Evolutionary conservation across 2,888 invertebrate species (phyloP).

Genomic region (Neoaliturus tenellus): DNA sequence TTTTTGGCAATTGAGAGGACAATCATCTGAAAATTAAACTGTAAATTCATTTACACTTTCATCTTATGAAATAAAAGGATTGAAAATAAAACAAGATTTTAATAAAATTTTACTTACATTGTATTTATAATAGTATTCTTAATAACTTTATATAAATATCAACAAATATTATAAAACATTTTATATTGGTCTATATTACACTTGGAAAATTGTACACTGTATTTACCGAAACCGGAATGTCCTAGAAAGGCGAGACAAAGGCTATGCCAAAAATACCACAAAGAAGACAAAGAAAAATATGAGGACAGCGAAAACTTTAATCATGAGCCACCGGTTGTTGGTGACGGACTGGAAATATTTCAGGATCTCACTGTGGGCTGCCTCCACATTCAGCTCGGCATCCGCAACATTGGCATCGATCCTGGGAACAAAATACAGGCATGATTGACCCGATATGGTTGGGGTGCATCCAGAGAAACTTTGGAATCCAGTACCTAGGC

Average conservation of each 20-base stretch:
- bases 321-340: slow-evolving; percentile 98
- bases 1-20: too few relatives aligned
- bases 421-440: slow-evolving; percentile 73
- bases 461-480: too few relatives aligned
- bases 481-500: too few relatives aligned
- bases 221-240: slow-evolving; percentile 50
- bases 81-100: slow-evolving; percentile 26
- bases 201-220: slow-evolving; percentile 43
- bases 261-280: slow-evolving; percentile 95
- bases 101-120: slow-evolving; percentile 46
- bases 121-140: slow-evolving; percentile 31
- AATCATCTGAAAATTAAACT: too few relatives aligned
- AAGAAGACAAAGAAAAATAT: slow-evolving; percentile 99
- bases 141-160: slow-evolving; percentile 51
- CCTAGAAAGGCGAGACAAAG: not conserved
- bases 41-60: too few relatives aligned
- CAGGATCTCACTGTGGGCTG: slow-evolving; percentile 97
- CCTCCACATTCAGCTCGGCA: slow-evolving; percentile 97
- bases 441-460: too few relatives aligned
- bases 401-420: slow-evolving; percentile 98
- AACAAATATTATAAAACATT: slow-evolving; percentile 47
- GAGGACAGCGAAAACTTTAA: slow-evolving; percentile 98
- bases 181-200: slow-evolving; percentile 46
- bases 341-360: slow-evolving; percentile 98
- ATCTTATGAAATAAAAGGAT: too few relatives aligned